Conservation (phyloP, 2,888 invertebrate species). For the Mayetiola destructor region DNA sequence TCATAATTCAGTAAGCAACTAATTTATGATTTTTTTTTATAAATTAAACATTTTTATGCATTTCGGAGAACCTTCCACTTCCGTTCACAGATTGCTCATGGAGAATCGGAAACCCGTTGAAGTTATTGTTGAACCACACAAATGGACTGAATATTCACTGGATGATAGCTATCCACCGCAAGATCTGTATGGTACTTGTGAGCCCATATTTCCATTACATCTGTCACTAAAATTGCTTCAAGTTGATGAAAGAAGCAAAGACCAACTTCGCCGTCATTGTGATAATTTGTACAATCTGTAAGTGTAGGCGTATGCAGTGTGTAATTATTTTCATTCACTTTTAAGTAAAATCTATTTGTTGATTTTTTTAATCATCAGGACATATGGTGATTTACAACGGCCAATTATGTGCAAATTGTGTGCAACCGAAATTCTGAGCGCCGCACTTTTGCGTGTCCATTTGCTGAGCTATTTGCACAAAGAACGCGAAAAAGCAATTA, state of each 20-base stretch:
- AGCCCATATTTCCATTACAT: conserved; percentile 38
- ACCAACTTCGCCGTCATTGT: conserved; percentile 33
- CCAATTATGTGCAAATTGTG: conserved; percentile 10
- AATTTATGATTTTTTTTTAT: not conserved
- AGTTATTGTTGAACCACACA: conserved; percentile 26
- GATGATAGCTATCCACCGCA: conserved; percentile 28
- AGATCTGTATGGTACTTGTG: conserved; percentile 31
- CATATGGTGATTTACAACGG: not conserved
- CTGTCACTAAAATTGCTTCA: conserved; percentile 35
- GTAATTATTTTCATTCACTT: not conserved
- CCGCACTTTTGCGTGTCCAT: conserved; percentile 27
- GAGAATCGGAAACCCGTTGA: conserved; percentile 34
- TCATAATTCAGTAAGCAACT: conserved; percentile 36
- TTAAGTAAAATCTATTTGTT: not conserved
- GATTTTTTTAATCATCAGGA: not conserved
- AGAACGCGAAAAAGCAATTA: conserved; percentile 13
- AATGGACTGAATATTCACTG: conserved; percentile 28
- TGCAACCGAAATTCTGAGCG: conserved; percentile 20
- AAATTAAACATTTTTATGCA: conserved; percentile 15
- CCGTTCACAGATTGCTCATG: conserved; percentile 31
- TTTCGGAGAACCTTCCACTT: too few relatives aligned
- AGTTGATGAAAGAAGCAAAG: conserved; percentile 28
- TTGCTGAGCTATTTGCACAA: conserved; percentile 23
- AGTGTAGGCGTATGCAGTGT: not conserved
- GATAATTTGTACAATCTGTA: conserved; percentile 30